Evolutionary conservation across 2,113 vertebrate genomes (phyloP).

Genomic region (Rafetus swinhoei): DNA sequence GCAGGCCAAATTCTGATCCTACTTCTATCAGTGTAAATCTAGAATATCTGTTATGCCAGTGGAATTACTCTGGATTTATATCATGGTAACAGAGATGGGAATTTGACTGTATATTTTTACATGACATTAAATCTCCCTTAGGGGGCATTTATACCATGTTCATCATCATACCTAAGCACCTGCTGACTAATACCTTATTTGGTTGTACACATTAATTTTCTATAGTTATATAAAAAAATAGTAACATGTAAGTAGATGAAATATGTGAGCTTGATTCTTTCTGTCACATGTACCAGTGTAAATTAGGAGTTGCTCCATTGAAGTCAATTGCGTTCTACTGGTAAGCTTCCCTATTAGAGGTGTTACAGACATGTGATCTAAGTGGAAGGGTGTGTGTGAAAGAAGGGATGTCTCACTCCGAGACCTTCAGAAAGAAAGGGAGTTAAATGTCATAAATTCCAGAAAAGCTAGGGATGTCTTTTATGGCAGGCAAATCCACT

Average conservation of each 20-base stretch:
- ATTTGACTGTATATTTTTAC: neutral
- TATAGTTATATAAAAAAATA: neutral
- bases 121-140: neutral
- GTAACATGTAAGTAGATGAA: neutral
- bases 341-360: neutral
- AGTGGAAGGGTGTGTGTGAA: neutral
- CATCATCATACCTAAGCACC: neutral
- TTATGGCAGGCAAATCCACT: neutral
- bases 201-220: fast-evolving
- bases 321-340: neutral
- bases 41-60: neutral
- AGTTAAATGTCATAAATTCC: neutral
- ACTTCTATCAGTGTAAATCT: neutral
- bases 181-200: neutral
- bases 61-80: neutral
- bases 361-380: neutral
- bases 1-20: neutral
- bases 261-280: neutral
- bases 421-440: constrained; percentile 7
- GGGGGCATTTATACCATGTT: neutral
- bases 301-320: neutral
- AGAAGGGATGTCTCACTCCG: neutral
- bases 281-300: neutral
- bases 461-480: neutral
- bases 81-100: neutral